Base-by-base conservation (phyloP, 2,797 vertebrate genomes). In the Gallirallus australis region DNA sequence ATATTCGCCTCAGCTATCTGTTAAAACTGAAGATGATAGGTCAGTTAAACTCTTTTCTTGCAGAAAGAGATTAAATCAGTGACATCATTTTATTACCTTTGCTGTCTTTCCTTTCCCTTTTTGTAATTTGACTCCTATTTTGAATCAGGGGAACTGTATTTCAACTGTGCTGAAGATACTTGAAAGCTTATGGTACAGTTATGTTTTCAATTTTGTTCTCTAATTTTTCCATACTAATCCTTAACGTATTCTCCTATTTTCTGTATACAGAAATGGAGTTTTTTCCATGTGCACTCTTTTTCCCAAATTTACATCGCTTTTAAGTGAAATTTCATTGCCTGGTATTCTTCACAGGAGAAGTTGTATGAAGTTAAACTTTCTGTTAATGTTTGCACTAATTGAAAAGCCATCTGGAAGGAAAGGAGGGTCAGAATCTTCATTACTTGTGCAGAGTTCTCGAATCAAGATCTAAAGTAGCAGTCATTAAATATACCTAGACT, bases 31-130 rank as follows among this genome's bases (percentile, higher is more conserved):
- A 86, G 82, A 84, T 64, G 82, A 89, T 68, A 89, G 66, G 78
- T 71, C 86, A 86, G 69, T 86, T 90, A 94, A 94, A 53, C 81
- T 83, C 30, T 66, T 39, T 13, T 78, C 18, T 89, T 65, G 54
- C 45, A 23, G 31, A 83, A 17, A 47, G 78, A 89, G 86, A 90
- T 93, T 93, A 94, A 84, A 94, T 86, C 69, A 95, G 30, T 86
- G 27, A 77, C 37, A 66, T 63, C 81, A 68, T 50, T 91, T 91
- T 53, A 89, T 90, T 94, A 82, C 54, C 28, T 89, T 78, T 83
- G 27, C 66, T 93, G 65, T 52, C 76, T 82, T 95, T 93, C 35
- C 18, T 79, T 72, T 89, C 61, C 90, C 65, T 57, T 93, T 89
- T 83, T 81, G 11, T 9, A 71, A 16, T 63, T 60, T 15, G 70